Conservation (phyloP, 2,888 invertebrate species). For the Trichopria drosophilae region DNA sequence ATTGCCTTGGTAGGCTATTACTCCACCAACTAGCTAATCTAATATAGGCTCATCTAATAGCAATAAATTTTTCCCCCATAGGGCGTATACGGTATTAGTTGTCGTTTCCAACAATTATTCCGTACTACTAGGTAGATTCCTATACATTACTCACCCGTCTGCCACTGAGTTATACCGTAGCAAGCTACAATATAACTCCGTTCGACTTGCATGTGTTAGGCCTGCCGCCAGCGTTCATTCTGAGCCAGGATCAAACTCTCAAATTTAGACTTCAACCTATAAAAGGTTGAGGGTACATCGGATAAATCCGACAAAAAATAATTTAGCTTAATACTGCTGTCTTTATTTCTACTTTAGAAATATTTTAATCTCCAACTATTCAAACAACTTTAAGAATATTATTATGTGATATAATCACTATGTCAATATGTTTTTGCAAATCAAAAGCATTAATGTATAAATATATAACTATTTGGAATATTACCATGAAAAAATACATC, state of each 20-base stretch:
- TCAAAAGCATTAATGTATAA: conserved; percentile 18
- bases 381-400: conserved; percentile 17
- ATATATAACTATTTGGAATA: conserved; percentile 18
- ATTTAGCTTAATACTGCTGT: conserved; percentile 18
- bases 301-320: conserved; percentile 20
- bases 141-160: conserved; percentile 42
- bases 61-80: conserved; percentile 23
- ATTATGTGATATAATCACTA: conserved; percentile 18
- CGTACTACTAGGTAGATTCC: conserved; percentile 34
- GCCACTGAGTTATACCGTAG: conserved; percentile 17
- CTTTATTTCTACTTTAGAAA: conserved; percentile 18
- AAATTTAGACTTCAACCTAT: conserved; percentile 18
- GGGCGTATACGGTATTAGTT: conserved; percentile 38
- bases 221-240: conserved; percentile 29
- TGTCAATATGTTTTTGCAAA: conserved; percentile 18
- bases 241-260: conserved; percentile 32
- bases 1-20: conserved; percentile 47
- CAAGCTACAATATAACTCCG: conserved; percentile 16
- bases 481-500: conserved; percentile 18
- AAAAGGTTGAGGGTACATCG: conserved; percentile 22
- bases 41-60: conserved; percentile 32
- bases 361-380: conserved; percentile 17
- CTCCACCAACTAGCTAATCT: conserved; percentile 47
- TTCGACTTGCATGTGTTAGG: conserved; percentile 30
- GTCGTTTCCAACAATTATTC: conserved; percentile 37